Percentiles rank a stretch among this genome's conserved stretches.
Conservation (phyloP, 2,888 invertebrate genomes). For the Steinernema hermaphroditum region DNA sequence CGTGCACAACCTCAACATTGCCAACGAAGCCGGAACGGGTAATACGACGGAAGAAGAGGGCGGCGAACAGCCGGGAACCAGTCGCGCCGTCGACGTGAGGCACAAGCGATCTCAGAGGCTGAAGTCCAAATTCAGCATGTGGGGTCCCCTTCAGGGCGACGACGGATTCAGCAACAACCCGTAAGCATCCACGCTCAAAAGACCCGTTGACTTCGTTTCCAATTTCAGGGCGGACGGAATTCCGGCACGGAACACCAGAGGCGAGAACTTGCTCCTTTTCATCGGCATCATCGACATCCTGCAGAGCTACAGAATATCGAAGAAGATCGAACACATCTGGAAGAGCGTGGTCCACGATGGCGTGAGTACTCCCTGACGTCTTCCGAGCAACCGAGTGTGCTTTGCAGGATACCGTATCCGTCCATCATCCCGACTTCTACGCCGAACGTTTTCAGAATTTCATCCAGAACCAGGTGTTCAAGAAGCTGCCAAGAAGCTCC, state of each 20-base stretch:
- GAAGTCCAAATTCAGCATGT: neutral
- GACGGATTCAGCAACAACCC: neutral
- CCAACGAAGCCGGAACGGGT: constrained; percentile 30
- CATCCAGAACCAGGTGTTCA: constrained; percentile 73
- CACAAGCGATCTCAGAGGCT: neutral
- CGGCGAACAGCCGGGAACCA: constrained; percentile 30
- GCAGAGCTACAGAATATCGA: constrained; percentile 93
- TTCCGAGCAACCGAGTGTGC: neutral
- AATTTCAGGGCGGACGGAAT: constrained; percentile 88
- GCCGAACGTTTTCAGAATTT: constrained; percentile 95
- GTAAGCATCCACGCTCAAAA: no score
- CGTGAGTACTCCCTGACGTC: constrained; percentile 42
- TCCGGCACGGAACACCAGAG: constrained; percentile 92
- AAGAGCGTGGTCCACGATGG: constrained; percentile 92
- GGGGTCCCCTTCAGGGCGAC: no score
- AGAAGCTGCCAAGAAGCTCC: neutral
- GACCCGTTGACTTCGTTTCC: neutral
- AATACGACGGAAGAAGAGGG: constrained; percentile 31
- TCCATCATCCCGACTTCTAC: constrained; percentile 96
- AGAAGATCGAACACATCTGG: constrained; percentile 96
- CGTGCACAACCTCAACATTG: constrained; percentile 94
- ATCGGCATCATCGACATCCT: constrained; percentile 97
- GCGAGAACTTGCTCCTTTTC: constrained; percentile 89
- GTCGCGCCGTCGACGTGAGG: neutral
- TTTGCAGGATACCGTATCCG: constrained; percentile 92